Evolutionary conservation across 2,888 invertebrate genomes (phyloP).

Genomic region (Agapostemon virescens): DNA sequence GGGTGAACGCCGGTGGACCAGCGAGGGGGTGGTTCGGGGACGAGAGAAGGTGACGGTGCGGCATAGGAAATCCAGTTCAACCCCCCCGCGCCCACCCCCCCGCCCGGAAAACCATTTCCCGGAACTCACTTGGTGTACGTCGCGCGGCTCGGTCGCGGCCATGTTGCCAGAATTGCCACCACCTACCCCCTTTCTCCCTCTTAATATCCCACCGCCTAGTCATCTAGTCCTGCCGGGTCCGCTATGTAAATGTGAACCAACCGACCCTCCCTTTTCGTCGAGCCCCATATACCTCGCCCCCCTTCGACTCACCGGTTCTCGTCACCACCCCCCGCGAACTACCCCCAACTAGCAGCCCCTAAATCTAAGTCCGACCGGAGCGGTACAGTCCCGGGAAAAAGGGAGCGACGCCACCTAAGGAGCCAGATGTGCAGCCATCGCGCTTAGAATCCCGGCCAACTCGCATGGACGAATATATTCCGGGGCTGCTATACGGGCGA

Average conservation of each 20-base stretch:
- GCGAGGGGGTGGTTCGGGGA: conserved; percentile 38
- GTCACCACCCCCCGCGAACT: conserved; percentile 77
- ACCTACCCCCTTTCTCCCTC: conserved; percentile 78
- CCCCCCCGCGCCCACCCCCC: conserved; percentile 59
- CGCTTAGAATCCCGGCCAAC: conserved; percentile 32
- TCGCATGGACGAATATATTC: background rate
- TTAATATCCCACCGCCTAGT: conserved; percentile 79
- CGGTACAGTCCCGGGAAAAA: conserved; percentile 77
- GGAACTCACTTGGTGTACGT: conserved; percentile 70
- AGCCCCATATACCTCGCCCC: conserved; percentile 67
- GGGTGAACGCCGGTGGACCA: conserved; percentile 38
- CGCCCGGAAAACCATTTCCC: conserved; percentile 63
- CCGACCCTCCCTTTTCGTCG: conserved; percentile 71
- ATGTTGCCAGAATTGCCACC: conserved; percentile 80
- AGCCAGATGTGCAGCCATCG: conserved; percentile 50
- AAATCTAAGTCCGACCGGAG: conserved; percentile 79
- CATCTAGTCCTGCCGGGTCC: conserved; percentile 80
- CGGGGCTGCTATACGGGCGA: background rate
- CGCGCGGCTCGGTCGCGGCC: conserved; percentile 77
- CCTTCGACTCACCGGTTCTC: conserved; percentile 65
- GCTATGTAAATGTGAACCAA: conserved; percentile 80
- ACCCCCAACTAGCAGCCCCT: conserved; percentile 79
- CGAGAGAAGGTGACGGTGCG: conserved; percentile 65
- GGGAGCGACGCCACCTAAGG: conserved; percentile 49
- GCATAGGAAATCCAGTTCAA: conserved; percentile 71